Conservation (phyloP, 2,113 vertebrate species). For the Ivindomyrus marchei region DNA sequence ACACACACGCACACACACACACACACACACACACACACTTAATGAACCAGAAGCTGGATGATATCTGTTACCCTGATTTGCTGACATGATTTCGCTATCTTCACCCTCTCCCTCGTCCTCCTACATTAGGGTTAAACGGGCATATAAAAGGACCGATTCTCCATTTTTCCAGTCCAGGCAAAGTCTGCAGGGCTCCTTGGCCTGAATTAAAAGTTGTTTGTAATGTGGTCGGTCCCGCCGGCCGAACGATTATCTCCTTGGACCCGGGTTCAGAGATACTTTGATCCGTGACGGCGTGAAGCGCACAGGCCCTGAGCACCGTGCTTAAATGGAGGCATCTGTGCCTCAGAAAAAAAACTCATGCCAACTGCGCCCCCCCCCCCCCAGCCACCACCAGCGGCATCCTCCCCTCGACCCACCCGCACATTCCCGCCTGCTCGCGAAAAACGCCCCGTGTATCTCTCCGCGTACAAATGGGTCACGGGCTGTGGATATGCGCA, state of each 20-base stretch:
- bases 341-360: neutral
- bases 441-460: neutral
- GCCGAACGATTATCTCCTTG: slow-evolving; percentile 12
- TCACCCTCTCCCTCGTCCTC: neutral
- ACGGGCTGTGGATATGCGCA: neutral
- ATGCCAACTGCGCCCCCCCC: neutral
- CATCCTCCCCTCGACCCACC: neutral
- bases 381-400: neutral
- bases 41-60: neutral
- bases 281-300: slow-evolving; percentile 10
- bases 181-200: slow-evolving; percentile 6
- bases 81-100: neutral
- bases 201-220: slow-evolving; percentile 5
- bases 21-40: neutral
- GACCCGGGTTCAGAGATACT: neutral
- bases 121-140: neutral
- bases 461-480: slow-evolving; percentile 13
- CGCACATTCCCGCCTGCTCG: neutral
- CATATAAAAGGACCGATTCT: neutral
- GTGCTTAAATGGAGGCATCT: slow-evolving; percentile 13
- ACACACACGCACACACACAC: slow-evolving; percentile 6
- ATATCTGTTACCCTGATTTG: neutral
- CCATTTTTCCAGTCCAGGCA: neutral
- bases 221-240: neutral
- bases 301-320: neutral